Evolutionary conservation across 2,113 vertebrate species (phyloP), one percentile per base, ranked within the genome.

Genomic region (Passer domesticus): DNA sequence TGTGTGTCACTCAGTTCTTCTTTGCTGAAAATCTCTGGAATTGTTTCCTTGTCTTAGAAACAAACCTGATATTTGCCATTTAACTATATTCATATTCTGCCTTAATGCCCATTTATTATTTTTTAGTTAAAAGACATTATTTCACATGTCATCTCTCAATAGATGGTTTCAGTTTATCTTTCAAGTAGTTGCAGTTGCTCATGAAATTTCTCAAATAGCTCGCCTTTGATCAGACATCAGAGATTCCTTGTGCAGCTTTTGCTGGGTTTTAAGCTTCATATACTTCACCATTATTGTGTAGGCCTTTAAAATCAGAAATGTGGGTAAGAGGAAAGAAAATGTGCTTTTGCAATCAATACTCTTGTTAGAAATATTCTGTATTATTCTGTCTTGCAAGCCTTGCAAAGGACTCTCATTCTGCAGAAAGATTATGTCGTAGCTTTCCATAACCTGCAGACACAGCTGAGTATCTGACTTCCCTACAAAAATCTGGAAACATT

Each of bases 311-410:
- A 93, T 93, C 85, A 92, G 60, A 68, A 95, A 72, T 58, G 35
- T 79, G 33, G 24, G 49, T 86, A 91, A 75, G 55, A 94, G 79
- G 77, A 82, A 95, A 66, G 74, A 92, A 94, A 81, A 94, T 52
- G 62, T 84, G 77, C 91, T 94, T 94, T 92, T 94, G 84, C 89
- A 91, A 94, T 95, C 92, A 91, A 93, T 91, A 93, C 87, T 31
- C 75, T 90, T 91, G 62, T 95, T 87, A 87, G 87, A 91, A 94
- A 85, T 93, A 85, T 74, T 90, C 84, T 76, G 66, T 87, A 85
- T 95, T 91, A 79, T 92, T 95, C 81, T 89, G 31, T 69, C 93
- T 84, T 91, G 49, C 77, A 89, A 89, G 81, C 73, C 64, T 81
- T 75, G 81, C 74, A 72, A 73, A 91, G 66, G 69, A 73, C 70